Evolutionary conservation across 2,888 invertebrate species (phyloP).

Genomic region (Sarcophaga variegata): DNA sequence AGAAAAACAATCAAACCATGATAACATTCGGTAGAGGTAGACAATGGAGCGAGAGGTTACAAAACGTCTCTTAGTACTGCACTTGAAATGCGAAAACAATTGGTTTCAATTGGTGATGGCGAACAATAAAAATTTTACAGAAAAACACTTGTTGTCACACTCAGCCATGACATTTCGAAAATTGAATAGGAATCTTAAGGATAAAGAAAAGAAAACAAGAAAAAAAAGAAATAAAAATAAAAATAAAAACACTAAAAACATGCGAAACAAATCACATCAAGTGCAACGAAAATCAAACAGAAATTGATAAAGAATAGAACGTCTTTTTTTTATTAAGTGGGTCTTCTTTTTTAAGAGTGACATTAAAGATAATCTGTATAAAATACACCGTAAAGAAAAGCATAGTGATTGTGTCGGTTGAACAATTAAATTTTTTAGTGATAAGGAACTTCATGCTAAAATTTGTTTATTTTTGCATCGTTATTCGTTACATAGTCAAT

Average conservation of each 20-base stretch:
- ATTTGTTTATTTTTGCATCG: no score
- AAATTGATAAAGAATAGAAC: not conserved
- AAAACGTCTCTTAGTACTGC: not conserved
- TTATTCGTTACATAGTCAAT: no score
- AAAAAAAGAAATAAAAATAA: constrained; percentile 34
- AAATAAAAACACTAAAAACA: constrained; percentile 16
- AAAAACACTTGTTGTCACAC: constrained; percentile 67
- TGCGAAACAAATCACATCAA: constrained; percentile 65
- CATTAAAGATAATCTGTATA: no score
- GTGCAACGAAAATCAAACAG: constrained; percentile 39
- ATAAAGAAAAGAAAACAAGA: constrained; percentile 4
- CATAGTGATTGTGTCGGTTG: no score
- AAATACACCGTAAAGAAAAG: no score
- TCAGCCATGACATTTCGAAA: constrained; percentile 49
- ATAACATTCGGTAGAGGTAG: constrained; percentile 10
- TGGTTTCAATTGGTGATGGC: constrained; percentile 35
- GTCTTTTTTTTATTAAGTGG: no score
- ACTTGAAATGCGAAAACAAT: constrained; percentile 54
- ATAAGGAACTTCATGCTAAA: no score
- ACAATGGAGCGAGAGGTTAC: constrained; percentile 26
- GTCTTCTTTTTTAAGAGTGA: no score
- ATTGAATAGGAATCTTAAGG: not conserved
- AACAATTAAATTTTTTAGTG: no score
- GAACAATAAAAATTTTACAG: not conserved
- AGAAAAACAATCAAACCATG: constrained; percentile 60